A percentile compares a stretch with the other conserved stretches of the same genome.
These are phyloP conservation scores for Hippocampus zosterae DNA, from an alignment of 2,113 vertebrate species.

Conservation along the genomic window DNA sequence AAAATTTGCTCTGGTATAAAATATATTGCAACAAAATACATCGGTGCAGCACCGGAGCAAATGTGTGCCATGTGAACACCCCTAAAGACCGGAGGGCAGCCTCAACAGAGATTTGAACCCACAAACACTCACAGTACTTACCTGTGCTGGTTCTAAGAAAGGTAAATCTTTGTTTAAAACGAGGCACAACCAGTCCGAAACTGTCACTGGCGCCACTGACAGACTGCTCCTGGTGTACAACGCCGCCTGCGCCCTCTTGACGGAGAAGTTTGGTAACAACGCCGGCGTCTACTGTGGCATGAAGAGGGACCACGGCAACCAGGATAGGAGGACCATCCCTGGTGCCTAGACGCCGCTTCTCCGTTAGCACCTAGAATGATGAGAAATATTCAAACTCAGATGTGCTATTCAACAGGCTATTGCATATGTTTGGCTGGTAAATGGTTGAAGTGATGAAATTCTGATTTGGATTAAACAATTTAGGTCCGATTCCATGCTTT, in stretches of 20 bases:
- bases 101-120: no score
- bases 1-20: no score
- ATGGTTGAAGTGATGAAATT: no score
- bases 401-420: neutral
- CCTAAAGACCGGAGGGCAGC: no score
- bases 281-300: constrained; percentile 55
- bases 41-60: no score
- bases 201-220: constrained; percentile 53
- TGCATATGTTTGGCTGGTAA: neutral
- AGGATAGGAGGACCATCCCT: constrained; percentile 88
- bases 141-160: constrained; percentile 78
- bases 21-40: no score
- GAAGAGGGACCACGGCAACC: constrained; percentile 81
- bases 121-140: constrained; percentile 38
- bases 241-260: constrained; percentile 58
- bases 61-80: no score
- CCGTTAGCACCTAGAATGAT: constrained; percentile 79
- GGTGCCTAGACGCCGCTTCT: constrained; percentile 87
- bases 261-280: constrained; percentile 71
- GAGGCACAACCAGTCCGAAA: constrained; percentile 80
- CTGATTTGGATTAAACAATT: no score
- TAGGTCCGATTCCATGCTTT: no score
- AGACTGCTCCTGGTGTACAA: constrained; percentile 57
- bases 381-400: neutral
- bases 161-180: constrained; percentile 86